Percentiles rank a stretch among this genome's conserved stretches.
Conservation (phyloP, 2,888 invertebrate genomes). For the Pollenia angustigena region DNA sequence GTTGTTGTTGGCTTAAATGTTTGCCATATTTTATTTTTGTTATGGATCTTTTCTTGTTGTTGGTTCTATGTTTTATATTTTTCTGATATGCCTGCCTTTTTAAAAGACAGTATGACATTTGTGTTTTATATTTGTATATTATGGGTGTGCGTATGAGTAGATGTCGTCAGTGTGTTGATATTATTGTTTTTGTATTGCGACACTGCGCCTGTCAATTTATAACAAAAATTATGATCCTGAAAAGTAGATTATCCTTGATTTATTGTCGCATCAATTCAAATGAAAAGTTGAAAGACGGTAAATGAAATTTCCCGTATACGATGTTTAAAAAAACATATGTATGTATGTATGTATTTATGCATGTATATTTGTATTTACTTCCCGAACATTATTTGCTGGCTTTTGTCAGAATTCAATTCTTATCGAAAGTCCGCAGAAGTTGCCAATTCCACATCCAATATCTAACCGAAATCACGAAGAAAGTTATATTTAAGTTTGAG, state of each 20-base stretch:
- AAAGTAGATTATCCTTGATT: constrained; percentile 85
- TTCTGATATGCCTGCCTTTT: constrained; percentile 71
- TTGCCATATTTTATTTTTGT: constrained; percentile 67
- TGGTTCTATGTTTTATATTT: constrained; percentile 46
- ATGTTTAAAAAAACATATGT: constrained; percentile 7
- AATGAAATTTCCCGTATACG: constrained; percentile 53
- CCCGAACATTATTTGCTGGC: no score
- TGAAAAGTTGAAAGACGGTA: constrained; percentile 69
- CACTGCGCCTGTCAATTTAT: constrained; percentile 82
- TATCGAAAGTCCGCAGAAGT: no score
- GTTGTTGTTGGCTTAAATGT: constrained; percentile 54
- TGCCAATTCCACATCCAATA: no score
- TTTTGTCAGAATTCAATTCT: no score
- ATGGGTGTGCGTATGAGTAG: not conserved
- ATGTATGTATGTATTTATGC: not conserved
- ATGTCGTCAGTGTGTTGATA: constrained; percentile 22
- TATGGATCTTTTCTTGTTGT: constrained; percentile 30
- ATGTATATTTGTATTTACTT: not conserved
- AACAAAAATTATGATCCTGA: constrained; percentile 84
- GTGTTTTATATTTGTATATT: constrained; percentile 25
- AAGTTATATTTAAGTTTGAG: no score
- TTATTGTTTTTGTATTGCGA: constrained; percentile 63
- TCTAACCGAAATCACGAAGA: no score
- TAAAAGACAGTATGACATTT: constrained; percentile 66
- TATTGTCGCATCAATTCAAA: constrained; percentile 81